Evolutionary conservation across 2,797 vertebrate genomes (phyloP), one percentile per base, ranked within the genome.

Genomic region (Enoplosus armatus): DNA sequence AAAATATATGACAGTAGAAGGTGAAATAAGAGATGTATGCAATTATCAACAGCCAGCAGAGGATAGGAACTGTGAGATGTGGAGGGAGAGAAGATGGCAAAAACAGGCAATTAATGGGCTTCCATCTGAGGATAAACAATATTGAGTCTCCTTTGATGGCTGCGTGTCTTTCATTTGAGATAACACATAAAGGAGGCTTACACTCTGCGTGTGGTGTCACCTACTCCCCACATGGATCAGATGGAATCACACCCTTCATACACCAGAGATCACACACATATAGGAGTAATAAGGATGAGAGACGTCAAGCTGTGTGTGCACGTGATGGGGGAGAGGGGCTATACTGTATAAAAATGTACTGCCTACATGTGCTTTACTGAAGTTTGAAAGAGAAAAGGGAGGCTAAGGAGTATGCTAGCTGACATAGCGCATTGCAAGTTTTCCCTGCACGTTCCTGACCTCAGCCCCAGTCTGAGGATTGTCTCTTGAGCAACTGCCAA

Each of bases 371-470:
- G 26, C 22, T 55, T 71, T 70, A 37, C 53, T 56, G 64, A 26
- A 45, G 54, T 77, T 72, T 63, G 61, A 73, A 27, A 72, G 33
- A 69, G 76, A 72, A 82, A 68, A 60, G 39, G 24, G 62, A 84
- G 58, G 29, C 71, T 60, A 48, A 82, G 29, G 62, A 76, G 75
- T 64, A 39, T 31, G 83, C 59, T 67, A 41, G 84, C 72, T 87
- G 78, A 88, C 61, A 53, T 56, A 67, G 79, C 41, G 3, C 41
- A 33, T 59, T 51, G 55, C 55, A 87, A 80, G 82, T 90, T 92
- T 87, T 85, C 86, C 66, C 62, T 76, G 72, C 88, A 87, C 66
- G 83, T 87, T 93, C 83, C 79, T 90, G 89, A 91, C 89, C 86
- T 90, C 83, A 69, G 86, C 79, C 85, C 72, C 80, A 83, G 90